These are phyloP conservation scores for Heliconius charithonia DNA, from an alignment of 2,888 invertebrate species.

Conservation along the genomic window DNA sequence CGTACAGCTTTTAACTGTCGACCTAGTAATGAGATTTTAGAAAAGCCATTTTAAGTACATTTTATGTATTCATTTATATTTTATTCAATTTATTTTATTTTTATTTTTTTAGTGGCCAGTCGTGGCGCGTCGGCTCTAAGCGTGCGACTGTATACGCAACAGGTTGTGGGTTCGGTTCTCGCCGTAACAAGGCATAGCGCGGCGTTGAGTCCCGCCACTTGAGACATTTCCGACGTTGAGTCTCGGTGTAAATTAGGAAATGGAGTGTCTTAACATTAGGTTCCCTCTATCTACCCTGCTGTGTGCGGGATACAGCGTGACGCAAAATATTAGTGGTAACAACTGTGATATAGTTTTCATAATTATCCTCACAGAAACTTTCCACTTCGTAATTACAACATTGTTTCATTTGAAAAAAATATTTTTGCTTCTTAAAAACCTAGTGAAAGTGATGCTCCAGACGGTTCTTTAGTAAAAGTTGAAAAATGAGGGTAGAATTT, in stretches of 20 bases:
- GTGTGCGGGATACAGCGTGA: neutral
- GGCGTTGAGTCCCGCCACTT: neutral
- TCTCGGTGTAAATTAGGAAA: no score
- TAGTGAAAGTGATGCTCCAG: slow-evolving; percentile 32
- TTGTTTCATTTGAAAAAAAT: neutral
- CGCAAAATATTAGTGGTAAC: neutral
- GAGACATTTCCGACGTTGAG: no score
- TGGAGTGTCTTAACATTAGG: neutral
- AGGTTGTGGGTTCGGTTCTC: neutral
- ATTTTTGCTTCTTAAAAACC: neutral
- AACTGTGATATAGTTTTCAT: neutral
- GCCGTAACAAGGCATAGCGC: neutral
- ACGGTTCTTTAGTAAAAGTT: slow-evolving; percentile 22
- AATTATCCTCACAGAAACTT: neutral
- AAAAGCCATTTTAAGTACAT: slow-evolving; percentile 18
- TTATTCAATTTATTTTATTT: neutral
- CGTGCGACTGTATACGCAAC: no score
- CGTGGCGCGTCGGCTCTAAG: no score
- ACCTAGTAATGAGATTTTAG: slow-evolving; percentile 24
- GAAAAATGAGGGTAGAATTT: slow-evolving; percentile 27
- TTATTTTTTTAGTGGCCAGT: neutral
- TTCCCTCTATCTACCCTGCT: neutral
- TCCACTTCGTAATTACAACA: neutral
- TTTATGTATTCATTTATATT: neutral
- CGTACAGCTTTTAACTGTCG: slow-evolving; percentile 47